Conservation (phyloP, 2,113 vertebrate species). For the Myrmecophaga tridactyla region DNA sequence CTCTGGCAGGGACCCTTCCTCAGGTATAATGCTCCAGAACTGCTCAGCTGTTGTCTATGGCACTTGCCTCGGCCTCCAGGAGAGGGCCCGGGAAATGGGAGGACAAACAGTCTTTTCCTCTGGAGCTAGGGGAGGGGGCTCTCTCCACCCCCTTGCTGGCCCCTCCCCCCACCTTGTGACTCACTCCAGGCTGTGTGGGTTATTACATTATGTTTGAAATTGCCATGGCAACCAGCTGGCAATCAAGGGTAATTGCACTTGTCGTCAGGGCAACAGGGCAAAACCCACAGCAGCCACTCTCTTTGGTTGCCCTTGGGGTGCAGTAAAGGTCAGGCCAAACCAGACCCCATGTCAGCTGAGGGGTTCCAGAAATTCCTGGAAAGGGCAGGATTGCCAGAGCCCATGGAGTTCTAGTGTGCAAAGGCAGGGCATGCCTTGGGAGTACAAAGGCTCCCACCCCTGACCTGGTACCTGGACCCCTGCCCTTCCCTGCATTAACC, state of each 20-base stretch:
- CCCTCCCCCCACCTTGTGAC: constrained; percentile 73
- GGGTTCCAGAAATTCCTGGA: neutral
- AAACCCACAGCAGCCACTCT: constrained; percentile 77
- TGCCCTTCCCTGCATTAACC: neutral
- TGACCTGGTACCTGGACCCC: neutral
- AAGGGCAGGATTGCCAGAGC: neutral
- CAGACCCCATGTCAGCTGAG: neutral
- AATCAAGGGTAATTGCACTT: constrained; percentile 85
- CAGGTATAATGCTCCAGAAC: neutral
- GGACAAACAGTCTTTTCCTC: constrained; percentile 40
- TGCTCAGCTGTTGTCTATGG: neutral
- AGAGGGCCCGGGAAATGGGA: neutral
- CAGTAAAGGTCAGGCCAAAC: constrained; percentile 67
- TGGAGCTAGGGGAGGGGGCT: constrained; percentile 75
- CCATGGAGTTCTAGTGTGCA: neutral
- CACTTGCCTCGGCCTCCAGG: neutral
- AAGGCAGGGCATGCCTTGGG: neutral
- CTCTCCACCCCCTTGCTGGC: neutral
- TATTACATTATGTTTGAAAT: constrained; percentile 85
- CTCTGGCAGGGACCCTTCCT: neutral
- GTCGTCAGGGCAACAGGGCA: constrained; percentile 83
- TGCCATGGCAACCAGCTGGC: constrained; percentile 86
- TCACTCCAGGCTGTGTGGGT: constrained; percentile 82
- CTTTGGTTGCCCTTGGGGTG: constrained; percentile 71
- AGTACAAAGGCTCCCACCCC: neutral